Conservation (phyloP, 2,888 invertebrate genomes). For the Tetragonula carbonaria region DNA sequence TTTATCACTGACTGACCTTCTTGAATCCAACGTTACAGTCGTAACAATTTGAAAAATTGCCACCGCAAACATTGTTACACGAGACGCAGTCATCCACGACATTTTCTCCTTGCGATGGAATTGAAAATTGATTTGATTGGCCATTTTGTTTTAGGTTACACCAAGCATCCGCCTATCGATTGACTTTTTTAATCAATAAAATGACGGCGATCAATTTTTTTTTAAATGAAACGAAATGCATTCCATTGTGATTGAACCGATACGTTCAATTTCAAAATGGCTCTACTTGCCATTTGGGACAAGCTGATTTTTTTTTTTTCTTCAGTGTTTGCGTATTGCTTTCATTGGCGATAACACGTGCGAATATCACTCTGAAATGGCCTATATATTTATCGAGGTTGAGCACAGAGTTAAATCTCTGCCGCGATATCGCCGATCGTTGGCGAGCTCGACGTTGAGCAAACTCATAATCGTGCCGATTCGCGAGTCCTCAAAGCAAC, state of each 20-base stretch:
- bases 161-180: not conserved
- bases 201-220: constrained; percentile 22
- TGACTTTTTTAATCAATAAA: constrained; percentile 31
- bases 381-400: constrained; percentile 28
- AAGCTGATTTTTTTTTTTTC: too few species aligned
- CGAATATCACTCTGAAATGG: constrained; percentile 16
- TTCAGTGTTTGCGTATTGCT: not conserved
- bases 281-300: not conserved
- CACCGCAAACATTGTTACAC: too few species aligned
- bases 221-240: not conserved
- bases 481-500: constrained; percentile 57
- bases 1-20: too few species aligned
- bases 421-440: constrained; percentile 54
- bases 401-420: constrained; percentile 24
- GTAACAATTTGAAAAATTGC: not conserved
- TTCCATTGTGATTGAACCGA: constrained; percentile 1
- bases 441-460: constrained; percentile 41
- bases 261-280: constrained; percentile 7
- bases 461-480: constrained; percentile 71
- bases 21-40: too few species aligned
- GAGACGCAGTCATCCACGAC: not conserved
- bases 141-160: not conserved
- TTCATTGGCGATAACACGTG: not conserved
- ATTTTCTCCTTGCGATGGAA: not conserved
- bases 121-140: constrained; percentile 18